Conservation (phyloP, 2,113 vertebrate species). For the Tachycineta bicolor region DNA sequence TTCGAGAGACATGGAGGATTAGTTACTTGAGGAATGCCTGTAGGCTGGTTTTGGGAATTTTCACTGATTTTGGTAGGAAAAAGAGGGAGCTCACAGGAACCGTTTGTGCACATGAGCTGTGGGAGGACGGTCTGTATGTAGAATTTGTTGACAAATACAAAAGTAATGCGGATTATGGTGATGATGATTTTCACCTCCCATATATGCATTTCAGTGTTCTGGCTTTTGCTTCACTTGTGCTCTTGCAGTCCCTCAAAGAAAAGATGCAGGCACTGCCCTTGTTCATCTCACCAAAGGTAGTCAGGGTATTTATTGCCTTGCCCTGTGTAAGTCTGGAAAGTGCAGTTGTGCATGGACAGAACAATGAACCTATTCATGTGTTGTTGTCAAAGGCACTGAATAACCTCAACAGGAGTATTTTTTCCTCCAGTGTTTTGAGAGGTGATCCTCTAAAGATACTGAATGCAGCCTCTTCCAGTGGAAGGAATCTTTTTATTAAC, state of each 20-base stretch:
- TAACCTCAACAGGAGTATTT: background rate
- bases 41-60: background rate
- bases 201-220: background rate
- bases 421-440: background rate
- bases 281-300: background rate
- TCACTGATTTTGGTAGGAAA: background rate
- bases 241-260: background rate
- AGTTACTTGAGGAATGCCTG: background rate
- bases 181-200: background rate
- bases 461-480: background rate
- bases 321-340: background rate
- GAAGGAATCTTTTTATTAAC: background rate
- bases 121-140: background rate
- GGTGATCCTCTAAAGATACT: background rate
- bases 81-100: background rate
- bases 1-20: background rate
- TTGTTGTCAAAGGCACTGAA: background rate
- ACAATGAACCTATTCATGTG: background rate
- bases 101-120: background rate
- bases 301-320: background rate
- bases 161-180: background rate
- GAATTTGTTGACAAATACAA: background rate
- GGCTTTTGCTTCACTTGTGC: background rate
- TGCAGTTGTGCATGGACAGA: background rate
- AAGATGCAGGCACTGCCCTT: background rate